These are phyloP conservation scores for Sula dactylatra DNA, from an alignment of 2,113 vertebrate genomes.

Conservation along the genomic window DNA sequence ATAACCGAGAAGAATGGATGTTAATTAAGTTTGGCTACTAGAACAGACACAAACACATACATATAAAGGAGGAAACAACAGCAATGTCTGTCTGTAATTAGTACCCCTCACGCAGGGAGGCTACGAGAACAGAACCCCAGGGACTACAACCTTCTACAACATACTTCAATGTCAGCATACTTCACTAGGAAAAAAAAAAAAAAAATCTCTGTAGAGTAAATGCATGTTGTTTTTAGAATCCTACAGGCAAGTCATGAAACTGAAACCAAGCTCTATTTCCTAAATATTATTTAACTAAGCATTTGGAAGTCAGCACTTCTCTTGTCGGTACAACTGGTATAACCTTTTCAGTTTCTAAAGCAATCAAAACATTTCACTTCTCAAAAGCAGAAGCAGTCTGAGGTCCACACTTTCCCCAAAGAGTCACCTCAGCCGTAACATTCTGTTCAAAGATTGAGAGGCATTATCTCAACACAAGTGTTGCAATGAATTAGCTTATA, in stretches of 20 bases:
- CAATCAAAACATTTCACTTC: neutral
- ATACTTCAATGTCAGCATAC: neutral
- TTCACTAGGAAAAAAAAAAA: neutral
- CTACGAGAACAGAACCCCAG: neutral
- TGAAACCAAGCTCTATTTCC: neutral
- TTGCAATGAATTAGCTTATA: neutral
- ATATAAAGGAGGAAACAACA: neutral
- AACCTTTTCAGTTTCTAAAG: neutral
- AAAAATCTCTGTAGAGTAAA: neutral
- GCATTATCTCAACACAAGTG: neutral
- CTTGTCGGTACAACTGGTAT: neutral
- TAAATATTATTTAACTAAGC: neutral
- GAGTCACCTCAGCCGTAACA: neutral
- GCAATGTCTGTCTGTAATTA: accelerated
- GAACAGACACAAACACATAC: neutral
- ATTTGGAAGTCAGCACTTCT: neutral
- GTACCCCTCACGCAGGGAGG: accelerated
- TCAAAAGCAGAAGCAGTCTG: neutral
- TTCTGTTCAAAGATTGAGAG: neutral
- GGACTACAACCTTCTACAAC: neutral
- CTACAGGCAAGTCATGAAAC: neutral
- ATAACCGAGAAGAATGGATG: accelerated
- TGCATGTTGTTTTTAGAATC: neutral
- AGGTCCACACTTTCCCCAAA: neutral
- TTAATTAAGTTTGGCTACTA: neutral